Evolutionary conservation across 2,888 invertebrate species (phyloP).

Genomic region (Drosophila subquinaria): DNA sequence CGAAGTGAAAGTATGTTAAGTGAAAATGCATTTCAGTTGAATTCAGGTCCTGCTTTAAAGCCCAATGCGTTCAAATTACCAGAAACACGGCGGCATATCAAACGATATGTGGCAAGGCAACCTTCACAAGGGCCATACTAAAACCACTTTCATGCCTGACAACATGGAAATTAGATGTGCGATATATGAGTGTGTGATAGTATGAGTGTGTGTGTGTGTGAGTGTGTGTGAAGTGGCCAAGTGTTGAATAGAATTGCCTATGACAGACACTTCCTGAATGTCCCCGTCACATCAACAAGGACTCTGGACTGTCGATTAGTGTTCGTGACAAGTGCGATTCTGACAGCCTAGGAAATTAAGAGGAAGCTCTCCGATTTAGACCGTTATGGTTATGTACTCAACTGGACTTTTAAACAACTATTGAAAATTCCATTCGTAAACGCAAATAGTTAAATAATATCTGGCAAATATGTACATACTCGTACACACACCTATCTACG

Average conservation of each 20-base stretch:
- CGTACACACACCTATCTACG: not conserved
- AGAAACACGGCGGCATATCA: conserved; percentile 23
- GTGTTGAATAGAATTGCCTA: conserved; percentile 33
- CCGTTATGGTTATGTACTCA: conserved; percentile 12
- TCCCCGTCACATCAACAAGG: conserved; percentile 32
- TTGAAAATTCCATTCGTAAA: conserved; percentile 3
- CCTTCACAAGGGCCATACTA: conserved; percentile 16
- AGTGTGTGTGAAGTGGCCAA: conserved; percentile 28
- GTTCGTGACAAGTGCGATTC: conserved; percentile 32
- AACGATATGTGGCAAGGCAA: conserved; percentile 9
- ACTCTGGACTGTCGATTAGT: conserved; percentile 42
- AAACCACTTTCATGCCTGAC: conserved; percentile 34
- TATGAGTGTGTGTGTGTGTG: no score
- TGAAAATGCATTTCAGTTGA: conserved; percentile 53
- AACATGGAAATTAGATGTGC: conserved; percentile 47
- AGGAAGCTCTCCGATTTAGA: conserved; percentile 24
- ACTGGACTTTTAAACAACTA: conserved; percentile 10
- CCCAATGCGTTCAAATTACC: conserved; percentile 40
- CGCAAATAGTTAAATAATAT: conserved; percentile 1
- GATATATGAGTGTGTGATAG: not conserved
- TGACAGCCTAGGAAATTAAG: conserved; percentile 53
- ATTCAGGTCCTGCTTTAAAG: conserved; percentile 48
- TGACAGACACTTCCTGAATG: conserved; percentile 27
- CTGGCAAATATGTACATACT: not conserved
- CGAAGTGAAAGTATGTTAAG: conserved; percentile 60